A percentile compares a stretch with the other conserved stretches of the same genome.
phyloP scores from a whole-genome alignment of 2,888 invertebrate genomes.

The Dasypogon diadema region DNA sequence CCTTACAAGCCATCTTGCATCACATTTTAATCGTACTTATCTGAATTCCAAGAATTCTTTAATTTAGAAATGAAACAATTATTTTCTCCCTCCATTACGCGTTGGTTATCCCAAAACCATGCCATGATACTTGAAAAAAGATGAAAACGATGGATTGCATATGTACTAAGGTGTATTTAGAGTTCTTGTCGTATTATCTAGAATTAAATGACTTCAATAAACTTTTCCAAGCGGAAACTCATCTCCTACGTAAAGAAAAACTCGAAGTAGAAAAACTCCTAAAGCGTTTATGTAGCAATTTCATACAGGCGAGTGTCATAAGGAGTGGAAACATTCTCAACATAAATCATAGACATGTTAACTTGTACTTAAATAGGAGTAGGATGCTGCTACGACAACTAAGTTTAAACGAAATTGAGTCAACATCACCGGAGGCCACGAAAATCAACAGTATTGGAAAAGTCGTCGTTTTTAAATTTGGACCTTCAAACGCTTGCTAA shows the following conservation, averaged over 20 bases:
- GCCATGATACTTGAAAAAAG: neutral
- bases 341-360: neutral
- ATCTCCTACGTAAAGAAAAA: neutral
- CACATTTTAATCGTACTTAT: conserved; percentile 9
- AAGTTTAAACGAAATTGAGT: neutral
- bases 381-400: neutral
- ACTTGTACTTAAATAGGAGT: neutral
- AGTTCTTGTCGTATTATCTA: neutral
- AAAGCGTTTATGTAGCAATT: neutral
- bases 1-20: neutral
- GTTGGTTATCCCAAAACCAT: conserved; percentile 9
- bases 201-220: conserved; percentile 23
- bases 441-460: neutral
- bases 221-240: conserved; percentile 10
- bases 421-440: too few species aligned
- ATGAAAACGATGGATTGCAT: neutral
- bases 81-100: neutral
- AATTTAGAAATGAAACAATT: neutral
- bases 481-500: neutral
- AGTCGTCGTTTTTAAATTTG: neutral
- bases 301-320: neutral
- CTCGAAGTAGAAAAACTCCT: neutral
- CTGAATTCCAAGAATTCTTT: neutral
- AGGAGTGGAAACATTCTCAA: neutral
- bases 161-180: conserved; percentile 10